Evolutionary conservation across 2,888 invertebrate species (phyloP).

Genomic region (Meandrusa payeni): DNA sequence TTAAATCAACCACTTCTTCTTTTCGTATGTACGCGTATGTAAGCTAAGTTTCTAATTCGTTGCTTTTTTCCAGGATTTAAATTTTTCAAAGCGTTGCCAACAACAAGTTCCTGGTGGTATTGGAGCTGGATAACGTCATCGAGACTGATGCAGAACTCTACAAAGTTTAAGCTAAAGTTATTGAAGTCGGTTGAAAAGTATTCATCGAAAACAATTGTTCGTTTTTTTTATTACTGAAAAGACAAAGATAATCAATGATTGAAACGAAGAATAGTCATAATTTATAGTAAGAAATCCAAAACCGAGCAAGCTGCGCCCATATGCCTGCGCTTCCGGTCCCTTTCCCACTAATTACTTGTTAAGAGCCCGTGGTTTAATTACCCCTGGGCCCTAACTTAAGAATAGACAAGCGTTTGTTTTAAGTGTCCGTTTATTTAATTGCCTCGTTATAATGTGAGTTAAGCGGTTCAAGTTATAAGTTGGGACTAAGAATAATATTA

Average conservation of each 20-base stretch:
- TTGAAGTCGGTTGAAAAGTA: no score
- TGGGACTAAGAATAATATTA: no score
- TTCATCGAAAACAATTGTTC: conserved; percentile 36
- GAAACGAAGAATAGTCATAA: conserved; percentile 27
- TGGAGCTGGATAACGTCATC: conserved; percentile 97
- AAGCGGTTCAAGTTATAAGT: no score
- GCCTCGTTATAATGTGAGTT: conserved; percentile 12
- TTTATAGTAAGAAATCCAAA: conserved; percentile 46
- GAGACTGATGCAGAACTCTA: conserved; percentile 97
- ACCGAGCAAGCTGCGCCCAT: conserved; percentile 59
- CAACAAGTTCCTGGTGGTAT: conserved; percentile 94
- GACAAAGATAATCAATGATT: conserved; percentile 14
- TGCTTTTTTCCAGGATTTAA: conserved; percentile 77
- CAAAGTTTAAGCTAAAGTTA: conserved; percentile 98
- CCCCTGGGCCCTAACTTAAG: conserved; percentile 26
- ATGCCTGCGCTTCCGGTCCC: conserved; percentile 63
- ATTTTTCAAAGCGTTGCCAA: conserved; percentile 90
- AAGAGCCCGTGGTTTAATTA: conserved; percentile 54
- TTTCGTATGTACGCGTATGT: no score
- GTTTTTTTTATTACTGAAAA: conserved; percentile 19
- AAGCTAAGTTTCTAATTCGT: no score
- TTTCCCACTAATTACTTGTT: conserved; percentile 56
- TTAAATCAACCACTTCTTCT: no score
- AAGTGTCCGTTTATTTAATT: conserved; percentile 26
- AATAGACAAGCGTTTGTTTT: conserved; percentile 36